Conservation (phyloP, 2,888 invertebrate genomes). For the Falcaria lacertinaria region DNA sequence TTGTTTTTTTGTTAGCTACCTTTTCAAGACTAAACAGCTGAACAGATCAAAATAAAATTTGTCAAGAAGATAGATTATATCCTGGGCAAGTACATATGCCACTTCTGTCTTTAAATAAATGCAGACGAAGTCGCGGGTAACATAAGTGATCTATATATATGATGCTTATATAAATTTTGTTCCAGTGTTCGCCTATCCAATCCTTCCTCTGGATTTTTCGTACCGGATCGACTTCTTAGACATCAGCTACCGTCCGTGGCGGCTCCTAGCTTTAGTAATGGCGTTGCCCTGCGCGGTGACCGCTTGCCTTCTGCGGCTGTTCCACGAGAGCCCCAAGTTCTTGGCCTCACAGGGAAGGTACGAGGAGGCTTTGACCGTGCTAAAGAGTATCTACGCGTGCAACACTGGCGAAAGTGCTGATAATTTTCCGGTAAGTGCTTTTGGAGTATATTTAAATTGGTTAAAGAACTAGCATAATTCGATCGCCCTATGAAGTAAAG, state of each 20-base stretch:
- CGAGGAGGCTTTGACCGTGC: slow-evolving; percentile 77
- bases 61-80: too few relatives aligned
- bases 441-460: neutral
- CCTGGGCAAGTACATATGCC: too few relatives aligned
- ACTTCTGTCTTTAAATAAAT: too few relatives aligned
- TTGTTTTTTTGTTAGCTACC: too few relatives aligned
- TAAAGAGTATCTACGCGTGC: slow-evolving; percentile 56
- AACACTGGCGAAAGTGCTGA: slow-evolving; percentile 57
- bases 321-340: slow-evolving; percentile 91
- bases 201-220: slow-evolving; percentile 81
- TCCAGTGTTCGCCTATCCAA: slow-evolving; percentile 82
- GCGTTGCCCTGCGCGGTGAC: slow-evolving; percentile 82
- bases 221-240: slow-evolving; percentile 64
- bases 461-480: too few relatives aligned
- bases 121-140: too few relatives aligned
- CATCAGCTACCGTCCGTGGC: slow-evolving; percentile 85
- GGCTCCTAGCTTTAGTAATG: slow-evolving; percentile 84
- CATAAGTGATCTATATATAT: too few relatives aligned
- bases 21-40: too few relatives aligned
- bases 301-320: slow-evolving; percentile 75
- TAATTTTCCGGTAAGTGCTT: slow-evolving; percentile 55
- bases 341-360: slow-evolving; percentile 79
- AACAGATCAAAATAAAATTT: too few relatives aligned
- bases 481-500: too few relatives aligned
- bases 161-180: too few relatives aligned